phyloP scores from a whole-genome alignment of 2,113 vertebrate genomes.

The pig (Sus scrofa) region DNA sequence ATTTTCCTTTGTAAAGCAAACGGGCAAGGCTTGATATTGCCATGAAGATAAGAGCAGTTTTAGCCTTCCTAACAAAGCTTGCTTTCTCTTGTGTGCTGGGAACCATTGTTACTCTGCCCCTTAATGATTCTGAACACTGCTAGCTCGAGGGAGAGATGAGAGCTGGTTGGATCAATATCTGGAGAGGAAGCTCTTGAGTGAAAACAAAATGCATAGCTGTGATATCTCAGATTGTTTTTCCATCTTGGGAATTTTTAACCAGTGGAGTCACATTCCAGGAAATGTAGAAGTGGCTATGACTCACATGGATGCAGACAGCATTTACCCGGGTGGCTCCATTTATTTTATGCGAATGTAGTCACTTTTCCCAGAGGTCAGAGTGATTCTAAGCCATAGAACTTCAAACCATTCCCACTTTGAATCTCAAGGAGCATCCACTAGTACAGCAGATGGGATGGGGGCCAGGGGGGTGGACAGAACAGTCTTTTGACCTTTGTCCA shows the following conservation, averaged over 20 bases:
- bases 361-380: neutral
- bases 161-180: slow-evolving; percentile 69
- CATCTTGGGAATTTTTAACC: slow-evolving; percentile 68
- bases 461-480: neutral
- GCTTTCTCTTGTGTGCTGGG: neutral
- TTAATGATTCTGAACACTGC: slow-evolving; percentile 11
- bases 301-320: neutral
- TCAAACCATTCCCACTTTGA: neutral
- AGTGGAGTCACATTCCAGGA: slow-evolving; percentile 51
- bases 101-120: neutral
- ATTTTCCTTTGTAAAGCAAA: slow-evolving; percentile 21
- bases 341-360: neutral
- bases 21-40: neutral
- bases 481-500: neutral
- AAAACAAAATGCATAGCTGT: slow-evolving; percentile 70
- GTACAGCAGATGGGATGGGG: neutral
- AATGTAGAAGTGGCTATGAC: neutral
- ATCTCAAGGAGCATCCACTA: neutral
- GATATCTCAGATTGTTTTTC: slow-evolving; percentile 45
- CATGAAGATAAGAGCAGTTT: neutral
- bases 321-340: neutral
- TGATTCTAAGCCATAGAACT: neutral
- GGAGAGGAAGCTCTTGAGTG: slow-evolving; percentile 64
- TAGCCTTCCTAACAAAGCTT: neutral
- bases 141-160: slow-evolving; percentile 44